Percentiles rank a stretch among this genome's conserved stretches.
Conservation (phyloP, 2,113 vertebrate species). For the Rallus limicola region DNA sequence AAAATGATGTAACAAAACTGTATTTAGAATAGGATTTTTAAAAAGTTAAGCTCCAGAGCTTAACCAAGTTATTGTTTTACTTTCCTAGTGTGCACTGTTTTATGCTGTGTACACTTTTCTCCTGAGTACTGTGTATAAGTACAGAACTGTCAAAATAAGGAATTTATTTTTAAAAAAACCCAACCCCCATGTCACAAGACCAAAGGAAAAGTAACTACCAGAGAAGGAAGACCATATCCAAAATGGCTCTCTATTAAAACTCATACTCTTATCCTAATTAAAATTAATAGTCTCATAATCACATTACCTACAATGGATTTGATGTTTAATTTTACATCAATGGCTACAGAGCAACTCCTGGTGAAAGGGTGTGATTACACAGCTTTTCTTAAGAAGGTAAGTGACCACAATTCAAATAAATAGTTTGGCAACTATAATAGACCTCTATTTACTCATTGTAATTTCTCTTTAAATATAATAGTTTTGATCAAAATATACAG, state of each 20-base stretch:
- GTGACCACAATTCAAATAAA: not conserved
- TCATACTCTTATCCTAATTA: not conserved
- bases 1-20: not conserved
- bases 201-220: not conserved
- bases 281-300: not conserved
- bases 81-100: not conserved
- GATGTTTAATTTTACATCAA: not conserved
- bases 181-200: not conserved
- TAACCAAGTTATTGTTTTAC: not conserved
- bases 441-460: not conserved
- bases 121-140: not conserved
- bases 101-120: not conserved
- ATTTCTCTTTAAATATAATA: not conserved
- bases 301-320: not conserved
- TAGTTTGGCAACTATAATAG: not conserved
- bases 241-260: not conserved
- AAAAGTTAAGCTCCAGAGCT: not conserved
- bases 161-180: not conserved
- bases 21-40: not conserved
- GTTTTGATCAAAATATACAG: not conserved
- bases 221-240: not conserved
- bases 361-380: not conserved
- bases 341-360: not conserved
- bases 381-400: not conserved
- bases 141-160: no score